Conservation (phyloP, 2,888 invertebrate species). For the Melolontha melolontha region DNA sequence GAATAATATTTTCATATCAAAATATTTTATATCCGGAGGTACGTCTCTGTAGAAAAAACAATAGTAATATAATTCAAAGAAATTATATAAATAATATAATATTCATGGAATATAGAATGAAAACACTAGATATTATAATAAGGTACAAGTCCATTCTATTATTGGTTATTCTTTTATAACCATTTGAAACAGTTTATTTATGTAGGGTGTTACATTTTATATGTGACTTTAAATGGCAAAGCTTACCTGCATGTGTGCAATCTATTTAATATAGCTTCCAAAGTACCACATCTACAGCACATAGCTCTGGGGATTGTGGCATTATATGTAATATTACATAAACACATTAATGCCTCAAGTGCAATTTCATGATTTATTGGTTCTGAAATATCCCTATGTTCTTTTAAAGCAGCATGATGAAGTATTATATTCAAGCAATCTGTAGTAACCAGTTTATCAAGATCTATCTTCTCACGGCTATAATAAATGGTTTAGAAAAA, state of each 20-base stretch:
- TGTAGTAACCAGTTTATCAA: constrained; percentile 76
- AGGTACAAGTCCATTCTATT: too few species aligned
- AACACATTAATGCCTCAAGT: constrained; percentile 86
- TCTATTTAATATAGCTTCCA: constrained; percentile 80
- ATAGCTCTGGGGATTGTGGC: constrained; percentile 72
- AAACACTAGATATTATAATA: too few species aligned
- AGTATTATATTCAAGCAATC: constrained; percentile 78
- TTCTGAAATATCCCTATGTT: constrained; percentile 62
- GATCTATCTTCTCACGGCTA: constrained; percentile 82
- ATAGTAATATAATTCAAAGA: background rate
- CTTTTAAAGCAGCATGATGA: constrained; percentile 73
- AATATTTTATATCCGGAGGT: constrained; percentile 81
- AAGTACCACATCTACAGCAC: constrained; percentile 73
- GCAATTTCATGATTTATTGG: constrained; percentile 69
- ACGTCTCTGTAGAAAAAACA: constrained; percentile 66
- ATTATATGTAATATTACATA: constrained; percentile 91
- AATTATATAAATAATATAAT: too few species aligned
- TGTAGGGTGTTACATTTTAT: too few species aligned
- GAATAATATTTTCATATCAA: constrained; percentile 90
- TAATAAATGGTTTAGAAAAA: constrained; percentile 54
- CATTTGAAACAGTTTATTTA: too few species aligned
- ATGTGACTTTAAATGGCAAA: too few species aligned
- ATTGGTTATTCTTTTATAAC: too few species aligned
- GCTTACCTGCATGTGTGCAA: constrained; percentile 53
- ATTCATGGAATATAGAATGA: too few species aligned